These are phyloP conservation scores for Cisticola juncidis DNA, from an alignment of 2,113 vertebrate species.

Conservation along the genomic window DNA sequence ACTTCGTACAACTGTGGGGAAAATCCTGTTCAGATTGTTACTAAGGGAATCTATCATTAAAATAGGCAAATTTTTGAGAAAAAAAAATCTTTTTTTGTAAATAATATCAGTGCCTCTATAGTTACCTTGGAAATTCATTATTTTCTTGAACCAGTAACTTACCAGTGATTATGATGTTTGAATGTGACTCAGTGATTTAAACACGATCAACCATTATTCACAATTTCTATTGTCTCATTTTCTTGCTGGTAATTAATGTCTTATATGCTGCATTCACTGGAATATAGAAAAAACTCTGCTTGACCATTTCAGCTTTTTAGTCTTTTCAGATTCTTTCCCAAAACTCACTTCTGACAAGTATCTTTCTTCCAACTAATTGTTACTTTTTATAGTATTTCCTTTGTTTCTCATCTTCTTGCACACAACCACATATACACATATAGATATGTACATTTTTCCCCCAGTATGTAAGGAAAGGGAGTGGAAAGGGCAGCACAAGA, in stretches of 20 bases:
- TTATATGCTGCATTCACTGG: background rate
- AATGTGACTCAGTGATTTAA: background rate
- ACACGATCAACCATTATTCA: background rate
- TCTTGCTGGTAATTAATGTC: background rate
- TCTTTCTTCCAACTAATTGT: background rate
- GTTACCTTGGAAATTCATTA: background rate
- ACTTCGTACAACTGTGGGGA: background rate
- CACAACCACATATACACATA: background rate
- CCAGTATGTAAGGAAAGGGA: background rate
- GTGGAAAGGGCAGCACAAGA: background rate
- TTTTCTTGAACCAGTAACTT: constrained; percentile 6
- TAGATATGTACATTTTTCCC: background rate
- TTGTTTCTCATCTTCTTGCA: background rate
- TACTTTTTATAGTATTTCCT: background rate
- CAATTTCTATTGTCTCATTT: background rate
- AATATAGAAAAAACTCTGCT: background rate
- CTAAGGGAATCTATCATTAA: background rate
- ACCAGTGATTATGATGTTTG: background rate
- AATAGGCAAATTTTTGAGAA: background rate
- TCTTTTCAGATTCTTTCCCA: background rate
- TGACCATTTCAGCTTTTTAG: background rate
- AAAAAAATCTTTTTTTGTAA: background rate
- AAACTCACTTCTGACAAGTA: background rate
- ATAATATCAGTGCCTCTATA: background rate
- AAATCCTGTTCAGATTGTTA: background rate